Evolutionary conservation across 2,113 vertebrate species (phyloP).

Genomic region (Rhinoderma darwinii): DNA sequence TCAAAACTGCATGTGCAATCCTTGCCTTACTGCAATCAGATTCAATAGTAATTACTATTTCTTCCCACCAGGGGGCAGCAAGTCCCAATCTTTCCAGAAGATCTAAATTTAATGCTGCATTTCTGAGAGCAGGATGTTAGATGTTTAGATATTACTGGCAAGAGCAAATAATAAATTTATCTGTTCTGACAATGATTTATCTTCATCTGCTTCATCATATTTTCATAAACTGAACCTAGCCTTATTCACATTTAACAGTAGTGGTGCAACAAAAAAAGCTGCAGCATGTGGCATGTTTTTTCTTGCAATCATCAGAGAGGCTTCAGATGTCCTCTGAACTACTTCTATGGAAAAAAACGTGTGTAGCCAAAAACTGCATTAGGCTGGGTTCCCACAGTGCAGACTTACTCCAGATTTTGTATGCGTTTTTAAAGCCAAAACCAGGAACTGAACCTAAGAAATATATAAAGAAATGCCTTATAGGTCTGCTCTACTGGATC

Average conservation of each 20-base stretch:
- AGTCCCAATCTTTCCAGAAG: background rate
- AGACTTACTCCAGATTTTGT: too few species aligned
- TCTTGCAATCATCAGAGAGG: background rate
- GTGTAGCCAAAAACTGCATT: too few species aligned
- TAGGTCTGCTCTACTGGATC: too few species aligned
- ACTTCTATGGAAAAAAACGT: background rate
- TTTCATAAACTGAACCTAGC: background rate
- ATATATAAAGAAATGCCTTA: too few species aligned
- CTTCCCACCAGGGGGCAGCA: slow-evolving; percentile 12
- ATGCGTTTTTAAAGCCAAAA: too few species aligned
- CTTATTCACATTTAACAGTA: background rate
- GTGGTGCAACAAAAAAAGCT: background rate
- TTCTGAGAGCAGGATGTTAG: background rate
- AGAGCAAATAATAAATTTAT: slow-evolving; percentile 2
- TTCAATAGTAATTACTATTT: background rate
- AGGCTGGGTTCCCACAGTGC: too few species aligned
- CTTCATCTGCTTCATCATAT: background rate
- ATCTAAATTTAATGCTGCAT: background rate
- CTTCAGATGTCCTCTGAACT: background rate
- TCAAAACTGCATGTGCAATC: too few species aligned
- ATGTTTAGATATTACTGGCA: background rate
- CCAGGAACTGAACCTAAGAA: too few species aligned
- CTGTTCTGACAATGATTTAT: background rate
- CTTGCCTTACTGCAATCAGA: background rate
- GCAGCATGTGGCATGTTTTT: background rate